phyloP scores from a whole-genome alignment of 2,888 invertebrate species.

The Ophion ellenae region DNA sequence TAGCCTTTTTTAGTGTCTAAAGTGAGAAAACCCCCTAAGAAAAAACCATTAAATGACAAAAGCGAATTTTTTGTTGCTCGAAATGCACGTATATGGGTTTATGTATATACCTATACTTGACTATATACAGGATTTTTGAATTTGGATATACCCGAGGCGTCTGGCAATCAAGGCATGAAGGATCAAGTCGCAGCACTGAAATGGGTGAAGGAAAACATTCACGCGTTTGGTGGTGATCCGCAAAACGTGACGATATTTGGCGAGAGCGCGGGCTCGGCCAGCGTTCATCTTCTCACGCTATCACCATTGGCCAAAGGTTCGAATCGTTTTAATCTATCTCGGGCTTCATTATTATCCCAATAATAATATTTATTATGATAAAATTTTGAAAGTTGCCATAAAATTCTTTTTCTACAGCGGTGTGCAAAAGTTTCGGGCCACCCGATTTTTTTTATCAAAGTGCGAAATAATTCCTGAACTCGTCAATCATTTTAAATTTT shows the following conservation, averaged over 20 bases:
- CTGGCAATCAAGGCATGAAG: slow-evolving; percentile 78
- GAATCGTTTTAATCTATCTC: background rate
- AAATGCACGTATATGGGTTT: background rate
- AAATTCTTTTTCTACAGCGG: too few species aligned
- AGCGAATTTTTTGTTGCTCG: background rate
- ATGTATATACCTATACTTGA: background rate
- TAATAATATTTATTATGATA: background rate
- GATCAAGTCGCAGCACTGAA: slow-evolving; percentile 75
- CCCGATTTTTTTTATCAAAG: too few species aligned
- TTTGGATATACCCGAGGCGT: slow-evolving; percentile 72
- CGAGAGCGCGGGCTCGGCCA: slow-evolving; percentile 72
- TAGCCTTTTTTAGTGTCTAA: too few species aligned
- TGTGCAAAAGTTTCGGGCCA: too few species aligned
- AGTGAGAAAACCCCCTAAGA: too few species aligned
- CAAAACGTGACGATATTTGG: slow-evolving; percentile 77
- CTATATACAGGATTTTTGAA: slow-evolving; percentile 72
- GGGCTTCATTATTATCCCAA: background rate
- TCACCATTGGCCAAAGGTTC: slow-evolving; percentile 75
- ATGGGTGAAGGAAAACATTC: slow-evolving; percentile 77
- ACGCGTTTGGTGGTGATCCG: slow-evolving; percentile 75
- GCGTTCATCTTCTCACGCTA: slow-evolving; percentile 70
- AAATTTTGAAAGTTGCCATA: background rate
- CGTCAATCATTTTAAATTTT: too few species aligned
- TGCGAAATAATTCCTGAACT: too few species aligned
- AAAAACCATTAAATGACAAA: too few species aligned